Evolutionary conservation across 2,888 invertebrate species (phyloP).

Genomic region (Drosophila subsilvestris): DNA sequence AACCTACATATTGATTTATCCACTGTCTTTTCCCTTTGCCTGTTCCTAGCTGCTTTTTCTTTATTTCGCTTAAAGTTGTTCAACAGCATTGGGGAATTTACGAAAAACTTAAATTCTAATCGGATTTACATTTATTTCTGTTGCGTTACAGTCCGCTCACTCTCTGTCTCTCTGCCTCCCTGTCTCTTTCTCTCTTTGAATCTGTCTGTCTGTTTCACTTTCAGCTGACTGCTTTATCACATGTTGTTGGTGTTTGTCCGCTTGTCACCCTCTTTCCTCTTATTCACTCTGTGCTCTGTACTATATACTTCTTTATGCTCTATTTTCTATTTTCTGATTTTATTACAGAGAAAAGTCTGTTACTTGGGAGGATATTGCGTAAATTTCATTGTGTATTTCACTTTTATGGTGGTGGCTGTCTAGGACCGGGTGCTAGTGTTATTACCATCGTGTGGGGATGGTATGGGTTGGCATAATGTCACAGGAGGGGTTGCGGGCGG

Average conservation of each 20-base stretch:
- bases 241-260: conserved; percentile 61
- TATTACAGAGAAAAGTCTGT: conserved; percentile 72
- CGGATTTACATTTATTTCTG: conserved; percentile 67
- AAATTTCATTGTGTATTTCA: conserved; percentile 79
- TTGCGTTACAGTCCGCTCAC: conserved; percentile 19
- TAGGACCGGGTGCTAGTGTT: conserved; percentile 26
- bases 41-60: conserved; percentile 14
- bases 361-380: conserved; percentile 70
- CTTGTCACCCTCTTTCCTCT: conserved; percentile 72
- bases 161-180: conserved; percentile 14
- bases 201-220: conserved; percentile 49
- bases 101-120: conserved; percentile 69
- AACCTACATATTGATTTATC: conserved; percentile 23
- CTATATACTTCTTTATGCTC: conserved; percentile 1
- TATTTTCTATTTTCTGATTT: conserved; percentile 60
- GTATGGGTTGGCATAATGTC: conserved; percentile 18
- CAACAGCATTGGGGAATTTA: conserved; percentile 24
- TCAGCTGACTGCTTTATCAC: conserved; percentile 68
- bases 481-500: conserved; percentile 7
- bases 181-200: conserved; percentile 7
- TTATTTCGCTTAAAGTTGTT: conserved; percentile 19
- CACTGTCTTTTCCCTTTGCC: not conserved
- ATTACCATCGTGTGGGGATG: conserved; percentile 9
- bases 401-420: conserved; percentile 70
- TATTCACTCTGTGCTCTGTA: conserved; percentile 19